A percentile compares a stretch with the other conserved stretches of the same genome.
Conservation (phyloP, 1,140 invertebrate genomes). For the Lordiphosa mommai region DNA sequence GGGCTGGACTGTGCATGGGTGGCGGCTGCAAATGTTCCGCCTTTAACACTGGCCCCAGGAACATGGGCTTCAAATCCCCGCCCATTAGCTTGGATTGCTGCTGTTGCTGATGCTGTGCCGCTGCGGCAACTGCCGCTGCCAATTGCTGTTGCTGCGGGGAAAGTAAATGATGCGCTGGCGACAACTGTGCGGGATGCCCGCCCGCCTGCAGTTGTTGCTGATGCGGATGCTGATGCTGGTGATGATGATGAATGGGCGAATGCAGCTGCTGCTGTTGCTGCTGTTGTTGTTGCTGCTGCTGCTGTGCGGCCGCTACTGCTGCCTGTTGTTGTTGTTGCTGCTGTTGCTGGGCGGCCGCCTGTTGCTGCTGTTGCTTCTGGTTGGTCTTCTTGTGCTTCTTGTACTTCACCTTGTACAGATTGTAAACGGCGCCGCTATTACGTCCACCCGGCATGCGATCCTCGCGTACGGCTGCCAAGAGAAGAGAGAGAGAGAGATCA, state of each 20-base stretch:
- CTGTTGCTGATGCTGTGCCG: constrained; percentile 64
- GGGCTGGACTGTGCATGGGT: constrained; percentile 62
- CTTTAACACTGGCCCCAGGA: constrained; percentile 64
- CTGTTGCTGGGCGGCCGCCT: constrained; percentile 79
- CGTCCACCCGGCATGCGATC: constrained; percentile 99
- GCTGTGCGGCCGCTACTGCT: too few relatives aligned
- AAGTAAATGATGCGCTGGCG: constrained; percentile 65
- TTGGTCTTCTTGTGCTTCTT: constrained; percentile 96
- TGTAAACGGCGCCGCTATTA: constrained; percentile 99
- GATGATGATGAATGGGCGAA: constrained; percentile 73
- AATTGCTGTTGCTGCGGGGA: constrained; percentile 78
- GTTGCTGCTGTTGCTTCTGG: constrained; percentile 82
- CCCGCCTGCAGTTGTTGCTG: constrained; percentile 59
- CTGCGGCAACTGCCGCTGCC: constrained; percentile 36
- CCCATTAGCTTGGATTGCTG: constrained; percentile 72
- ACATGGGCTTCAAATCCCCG: constrained; percentile 72
- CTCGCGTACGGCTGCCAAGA: constrained; percentile 93
- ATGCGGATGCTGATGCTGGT: constrained; percentile 81
- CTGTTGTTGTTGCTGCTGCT: constrained; percentile 80
- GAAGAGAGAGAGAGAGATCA: constrained; percentile 3
- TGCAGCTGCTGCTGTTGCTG: constrained; percentile 80
- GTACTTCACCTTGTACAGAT: constrained; percentile 99
- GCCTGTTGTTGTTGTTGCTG: constrained; percentile 62
- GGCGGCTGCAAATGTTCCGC: constrained; percentile 61
- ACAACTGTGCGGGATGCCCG: constrained; percentile 79